These are phyloP conservation scores for Beroe forskalii DNA, from an alignment of 37 sponge, comb jelly and placozoan species.

Conservation along the genomic window DNA sequence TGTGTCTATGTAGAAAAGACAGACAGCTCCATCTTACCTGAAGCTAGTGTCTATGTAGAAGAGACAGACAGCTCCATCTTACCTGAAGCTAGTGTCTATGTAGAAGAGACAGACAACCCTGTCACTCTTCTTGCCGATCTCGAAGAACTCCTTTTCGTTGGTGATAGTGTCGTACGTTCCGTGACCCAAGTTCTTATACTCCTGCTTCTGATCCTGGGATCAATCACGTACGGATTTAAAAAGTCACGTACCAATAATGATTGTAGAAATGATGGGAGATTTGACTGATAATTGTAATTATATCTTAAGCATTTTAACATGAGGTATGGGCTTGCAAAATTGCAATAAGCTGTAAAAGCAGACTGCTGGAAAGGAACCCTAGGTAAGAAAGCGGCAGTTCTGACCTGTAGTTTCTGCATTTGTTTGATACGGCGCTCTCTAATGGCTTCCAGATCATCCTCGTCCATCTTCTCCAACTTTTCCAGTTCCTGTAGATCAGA, in stretches of 20 bases:
- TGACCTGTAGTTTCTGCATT: constrained; percentile 78
- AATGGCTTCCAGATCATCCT: constrained; percentile 80
- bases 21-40: constrained; percentile 83
- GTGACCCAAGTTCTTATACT: constrained; percentile 84
- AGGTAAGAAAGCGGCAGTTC: too few relatives aligned
- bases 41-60: too few relatives aligned
- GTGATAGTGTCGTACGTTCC: constrained; percentile 84
- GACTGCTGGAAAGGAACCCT: too few relatives aligned
- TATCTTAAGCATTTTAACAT: too few relatives aligned
- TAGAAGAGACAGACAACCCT: constrained; percentile 91
- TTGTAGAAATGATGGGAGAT: too few relatives aligned
- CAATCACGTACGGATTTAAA: too few relatives aligned
- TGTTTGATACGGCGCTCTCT: constrained; percentile 76
- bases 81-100: constrained; percentile 75
- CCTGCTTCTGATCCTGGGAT: constrained; percentile 74
- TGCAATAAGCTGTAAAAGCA: too few relatives aligned
- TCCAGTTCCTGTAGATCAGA: constrained; percentile 80
- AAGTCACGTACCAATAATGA: too few relatives aligned
- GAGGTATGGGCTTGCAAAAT: too few relatives aligned
- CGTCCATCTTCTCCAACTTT: constrained; percentile 76
- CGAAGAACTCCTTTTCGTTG: constrained; percentile 95
- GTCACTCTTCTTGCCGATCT: constrained; percentile 83
- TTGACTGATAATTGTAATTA: too few relatives aligned
- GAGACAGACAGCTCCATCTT: too few relatives aligned
- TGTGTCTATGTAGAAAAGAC: constrained; percentile 84